A percentile compares a stretch with the other conserved stretches of the same genome.
phyloP scores from a whole-genome alignment of 2,113 vertebrate species.

The Engystomops pustulosus region DNA sequence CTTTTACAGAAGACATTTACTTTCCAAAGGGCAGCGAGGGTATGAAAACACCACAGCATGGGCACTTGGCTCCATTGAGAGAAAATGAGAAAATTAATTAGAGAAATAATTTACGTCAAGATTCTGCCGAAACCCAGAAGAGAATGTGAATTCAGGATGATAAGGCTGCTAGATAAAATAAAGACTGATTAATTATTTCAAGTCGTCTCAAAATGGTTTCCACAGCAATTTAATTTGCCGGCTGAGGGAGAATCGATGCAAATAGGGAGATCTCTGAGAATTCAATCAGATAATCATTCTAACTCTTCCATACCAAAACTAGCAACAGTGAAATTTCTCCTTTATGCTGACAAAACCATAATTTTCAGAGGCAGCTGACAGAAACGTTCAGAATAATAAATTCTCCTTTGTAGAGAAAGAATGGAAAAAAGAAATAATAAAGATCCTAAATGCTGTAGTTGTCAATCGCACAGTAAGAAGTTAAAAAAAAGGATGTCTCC shows the following conservation, averaged over 20 bases:
- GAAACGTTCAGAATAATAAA: background rate
- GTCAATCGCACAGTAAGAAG: background rate
- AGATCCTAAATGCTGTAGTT: background rate
- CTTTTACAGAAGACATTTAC: background rate
- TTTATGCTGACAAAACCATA: conserved; percentile 32
- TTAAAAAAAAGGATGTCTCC: too few species aligned
- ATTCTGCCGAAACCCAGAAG: background rate
- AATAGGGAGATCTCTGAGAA: conserved; percentile 27
- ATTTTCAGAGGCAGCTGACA: background rate
- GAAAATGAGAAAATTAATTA: conserved; percentile 35
- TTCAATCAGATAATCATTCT: conserved; percentile 46
- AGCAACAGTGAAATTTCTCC: conserved; percentile 4
- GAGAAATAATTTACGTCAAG: background rate
- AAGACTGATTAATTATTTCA: conserved; percentile 42
- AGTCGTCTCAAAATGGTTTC: conserved; percentile 34
- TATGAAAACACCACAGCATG: background rate
- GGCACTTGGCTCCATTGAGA: background rate
- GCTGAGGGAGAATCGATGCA: conserved; percentile 37
- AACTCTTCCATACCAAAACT: conserved; percentile 12
- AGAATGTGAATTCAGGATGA: conserved; percentile 7
- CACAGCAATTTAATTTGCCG: conserved; percentile 50
- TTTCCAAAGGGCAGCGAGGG: background rate
- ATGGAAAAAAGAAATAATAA: background rate
- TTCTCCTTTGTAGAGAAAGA: background rate
- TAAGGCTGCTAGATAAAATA: conserved; percentile 32